These are phyloP conservation scores for Notospermus geniculatus DNA, from an alignment of 1,140 invertebrate genomes.

Conservation along the genomic window DNA sequence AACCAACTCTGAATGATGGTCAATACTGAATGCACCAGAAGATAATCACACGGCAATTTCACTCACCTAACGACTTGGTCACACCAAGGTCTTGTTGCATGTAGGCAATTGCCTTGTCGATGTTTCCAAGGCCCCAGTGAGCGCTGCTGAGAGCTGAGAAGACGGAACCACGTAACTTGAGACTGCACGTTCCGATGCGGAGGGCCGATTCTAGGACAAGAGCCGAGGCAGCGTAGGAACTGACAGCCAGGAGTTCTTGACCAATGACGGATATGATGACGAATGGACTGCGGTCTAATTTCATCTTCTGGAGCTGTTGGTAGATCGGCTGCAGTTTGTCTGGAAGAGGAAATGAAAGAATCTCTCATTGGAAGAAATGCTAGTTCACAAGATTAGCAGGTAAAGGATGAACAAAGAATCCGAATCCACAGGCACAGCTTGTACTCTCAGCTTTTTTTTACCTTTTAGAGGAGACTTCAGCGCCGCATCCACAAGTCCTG, in stretches of 20 bases:
- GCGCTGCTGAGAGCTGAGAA: slow-evolving; percentile 93
- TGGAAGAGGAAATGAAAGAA: too few relatives aligned
- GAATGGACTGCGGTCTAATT: slow-evolving; percentile 89
- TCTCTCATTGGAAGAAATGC: too few relatives aligned
- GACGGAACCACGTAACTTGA: slow-evolving; percentile 90
- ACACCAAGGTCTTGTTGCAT: slow-evolving; percentile 96
- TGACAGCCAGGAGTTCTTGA: slow-evolving; percentile 84
- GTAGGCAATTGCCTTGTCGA: slow-evolving; percentile 85
- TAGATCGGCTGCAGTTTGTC: slow-evolving; percentile 47
- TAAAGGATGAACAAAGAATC: too few relatives aligned
- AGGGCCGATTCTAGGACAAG: slow-evolving; percentile 89
- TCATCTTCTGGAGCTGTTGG: slow-evolving; percentile 87
- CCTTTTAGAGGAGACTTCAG: slow-evolving; percentile 83
- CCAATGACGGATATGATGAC: slow-evolving; percentile 94
- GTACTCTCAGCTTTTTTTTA: slow-evolving; percentile 42
- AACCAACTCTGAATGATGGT: too few relatives aligned
- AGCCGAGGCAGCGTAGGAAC: slow-evolving; percentile 83
- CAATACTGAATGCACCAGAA: too few relatives aligned
- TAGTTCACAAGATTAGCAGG: too few relatives aligned
- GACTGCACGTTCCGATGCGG: slow-evolving; percentile 87
- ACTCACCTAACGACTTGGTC: slow-evolving; percentile 65
- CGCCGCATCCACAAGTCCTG: slow-evolving; percentile 86
- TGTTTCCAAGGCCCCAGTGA: slow-evolving; percentile 91
- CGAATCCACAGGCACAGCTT: too few relatives aligned
- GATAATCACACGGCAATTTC: too few relatives aligned